Base-by-base conservation (phyloP, 2,888 invertebrate genomes). In the Aquatica leii region DNA sequence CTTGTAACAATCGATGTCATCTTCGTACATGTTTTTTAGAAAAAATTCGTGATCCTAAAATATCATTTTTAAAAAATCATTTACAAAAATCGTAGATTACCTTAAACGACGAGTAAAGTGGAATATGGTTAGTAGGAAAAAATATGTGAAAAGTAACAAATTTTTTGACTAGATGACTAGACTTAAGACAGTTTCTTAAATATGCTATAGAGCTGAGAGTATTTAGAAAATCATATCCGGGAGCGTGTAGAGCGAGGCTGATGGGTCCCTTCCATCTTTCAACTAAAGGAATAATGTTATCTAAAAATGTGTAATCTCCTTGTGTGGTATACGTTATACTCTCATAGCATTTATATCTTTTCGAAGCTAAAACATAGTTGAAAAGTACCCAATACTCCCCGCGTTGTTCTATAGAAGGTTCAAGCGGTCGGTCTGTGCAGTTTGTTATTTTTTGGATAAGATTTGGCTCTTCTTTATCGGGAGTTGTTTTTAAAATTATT, bases 241-340 rank as follows among this genome's bases (percentile, higher is more conserved):
- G 90, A 0, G 88, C 84, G 73, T 87, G 87, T 31, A 90, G 79
- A 0, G 88, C 86, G 55, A 90, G 81, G 43, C 89, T 88, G 34
- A 90, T 79, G 0, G 90, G 90, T 0, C 87, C 90, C 9, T 82
- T 80, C 90, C 90, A 90, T 31, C 84, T 79, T 46, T 84, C 82
- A 60, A 86, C 77, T 53, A 90, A 74, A 1, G 85, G 84, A 66
- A 84, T 83, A 65, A 89, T 76, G 77, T 89, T 88, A 70, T 87
- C 86, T 67, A 90, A 82, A 79, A 88, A 90, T 6, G 88, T 87
- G 72, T 83, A 87, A 72, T 90, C 89, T 0, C 87, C 88, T 75
- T 90, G 88, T 0, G 90, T 90, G 9, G 89, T 87, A 72, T 88
- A 88, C 0, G 90, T 90, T 34, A 90, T 84, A 62, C 85, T 85